A percentile compares a stretch with the other conserved stretches of the same genome.
phyloP scores from a whole-genome alignment of 2,888 invertebrate species.

The Carcina quercana region DNA sequence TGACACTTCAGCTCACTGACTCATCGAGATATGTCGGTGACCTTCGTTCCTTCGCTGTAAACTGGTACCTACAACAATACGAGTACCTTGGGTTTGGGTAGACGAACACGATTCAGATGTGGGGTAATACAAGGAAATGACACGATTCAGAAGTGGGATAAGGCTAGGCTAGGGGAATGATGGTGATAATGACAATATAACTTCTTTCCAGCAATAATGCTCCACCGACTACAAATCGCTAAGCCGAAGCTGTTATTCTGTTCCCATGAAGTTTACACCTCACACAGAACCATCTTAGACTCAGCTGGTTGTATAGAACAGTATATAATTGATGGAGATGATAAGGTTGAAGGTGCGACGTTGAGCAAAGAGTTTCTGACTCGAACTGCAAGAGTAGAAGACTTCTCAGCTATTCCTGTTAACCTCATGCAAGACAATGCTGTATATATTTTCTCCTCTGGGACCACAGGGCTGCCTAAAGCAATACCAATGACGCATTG shows the following conservation, averaged over 20 bases:
- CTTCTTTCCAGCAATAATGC: not conserved
- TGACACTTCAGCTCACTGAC: too few species aligned
- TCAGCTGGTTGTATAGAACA: not conserved
- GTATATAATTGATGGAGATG: not conserved
- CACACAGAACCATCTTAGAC: not conserved
- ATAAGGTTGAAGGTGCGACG: not conserved
- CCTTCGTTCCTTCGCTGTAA: too few species aligned
- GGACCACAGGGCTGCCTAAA: constrained; percentile 22
- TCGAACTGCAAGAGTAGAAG: not conserved
- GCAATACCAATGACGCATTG: constrained; percentile 19
- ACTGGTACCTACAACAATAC: too few species aligned
- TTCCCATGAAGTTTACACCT: not conserved
- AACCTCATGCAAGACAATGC: not conserved
- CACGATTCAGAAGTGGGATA: too few species aligned
- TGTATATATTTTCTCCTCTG: constrained; percentile 18
- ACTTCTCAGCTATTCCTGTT: not conserved
- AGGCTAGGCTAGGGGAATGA: too few species aligned
- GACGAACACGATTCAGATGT: too few species aligned
- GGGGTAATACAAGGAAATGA: too few species aligned
- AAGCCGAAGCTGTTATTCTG: not conserved
- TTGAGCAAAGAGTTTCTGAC: not conserved
- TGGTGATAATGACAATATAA: too few species aligned
- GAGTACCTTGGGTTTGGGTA: too few species aligned
- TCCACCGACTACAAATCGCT: not conserved
- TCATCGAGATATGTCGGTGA: too few species aligned